Evolutionary conservation across 37 sponge, comb jelly and placozoan genomes (phyloP).

Genomic region (Cliona cf. orientalis): DNA sequence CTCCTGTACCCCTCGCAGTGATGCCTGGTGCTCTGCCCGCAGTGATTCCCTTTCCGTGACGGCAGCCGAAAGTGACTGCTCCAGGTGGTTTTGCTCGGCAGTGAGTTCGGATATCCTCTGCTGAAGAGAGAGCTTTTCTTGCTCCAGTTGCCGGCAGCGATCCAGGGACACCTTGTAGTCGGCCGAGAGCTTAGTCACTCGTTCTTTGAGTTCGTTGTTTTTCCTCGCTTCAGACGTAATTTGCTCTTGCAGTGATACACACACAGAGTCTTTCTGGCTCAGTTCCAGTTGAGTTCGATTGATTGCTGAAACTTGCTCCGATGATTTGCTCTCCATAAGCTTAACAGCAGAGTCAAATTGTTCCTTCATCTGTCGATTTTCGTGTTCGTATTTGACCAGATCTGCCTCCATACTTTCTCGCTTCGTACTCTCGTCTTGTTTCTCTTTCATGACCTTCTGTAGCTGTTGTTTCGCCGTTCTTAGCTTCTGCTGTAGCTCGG

Average conservation of each 20-base stretch:
- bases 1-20: conserved; percentile 22
- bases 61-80: conserved; percentile 2
- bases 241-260: conserved; percentile 41
- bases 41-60: conserved; percentile 31
- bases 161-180: conserved; percentile 41
- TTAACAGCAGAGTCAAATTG: conserved; percentile 69
- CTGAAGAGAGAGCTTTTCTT: conserved; percentile 24
- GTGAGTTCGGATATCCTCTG: conserved; percentile 8
- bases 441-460: conserved; percentile 3
- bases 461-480: conserved; percentile 8
- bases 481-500: conserved; percentile 31
- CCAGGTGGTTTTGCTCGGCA: not conserved
- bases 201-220: conserved; percentile 27
- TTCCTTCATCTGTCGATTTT: conserved; percentile 59
- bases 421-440: not conserved
- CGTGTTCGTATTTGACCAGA: conserved; percentile 19
- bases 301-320: conserved; percentile 20
- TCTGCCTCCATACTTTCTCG: conserved; percentile 34
- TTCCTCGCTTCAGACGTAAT: conserved; percentile 5
- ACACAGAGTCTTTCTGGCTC: conserved; percentile 3
- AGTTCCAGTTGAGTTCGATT: not conserved
- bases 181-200: conserved; percentile 18
- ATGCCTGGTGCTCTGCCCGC: conserved; percentile 16
- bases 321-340: conserved; percentile 31
- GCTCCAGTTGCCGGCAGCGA: conserved; percentile 31